These are phyloP conservation scores for Tringa solitaria DNA, from an alignment of 2,113 vertebrate genomes.

Conservation along the genomic window DNA sequence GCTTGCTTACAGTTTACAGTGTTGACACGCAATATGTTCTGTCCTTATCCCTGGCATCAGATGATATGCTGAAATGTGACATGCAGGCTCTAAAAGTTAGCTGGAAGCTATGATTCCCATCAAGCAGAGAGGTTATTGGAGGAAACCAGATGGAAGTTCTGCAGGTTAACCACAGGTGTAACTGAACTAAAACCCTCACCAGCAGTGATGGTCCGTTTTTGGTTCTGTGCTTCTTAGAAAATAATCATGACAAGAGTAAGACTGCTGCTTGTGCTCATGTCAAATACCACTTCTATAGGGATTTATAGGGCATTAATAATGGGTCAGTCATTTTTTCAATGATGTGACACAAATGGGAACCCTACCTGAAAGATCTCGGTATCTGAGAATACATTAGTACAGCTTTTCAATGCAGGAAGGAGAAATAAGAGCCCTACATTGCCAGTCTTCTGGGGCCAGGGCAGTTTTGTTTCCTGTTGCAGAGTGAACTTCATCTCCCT, in stretches of 20 bases:
- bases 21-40: background rate
- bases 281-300: background rate
- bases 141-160: constrained; percentile 22
- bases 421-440: background rate
- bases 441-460: background rate
- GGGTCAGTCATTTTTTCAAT: background rate
- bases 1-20: constrained; percentile 30
- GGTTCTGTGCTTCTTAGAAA: background rate
- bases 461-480: background rate
- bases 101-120: constrained; percentile 30
- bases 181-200: background rate
- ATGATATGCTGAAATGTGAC: constrained; percentile 43
- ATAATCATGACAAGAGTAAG: background rate
- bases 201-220: background rate
- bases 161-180: background rate
- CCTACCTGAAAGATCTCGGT: background rate
- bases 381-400: background rate
- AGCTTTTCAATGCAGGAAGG: background rate
- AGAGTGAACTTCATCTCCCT: background rate
- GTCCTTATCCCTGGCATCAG: constrained; percentile 16
- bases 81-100: constrained; percentile 13
- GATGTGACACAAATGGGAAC: background rate
- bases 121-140: background rate
- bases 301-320: background rate
- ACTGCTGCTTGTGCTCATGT: background rate